Percentiles rank a stretch among this genome's conserved stretches.
phyloP scores from a whole-genome alignment of 2,797 vertebrate genomes.

The Fistularia commersonii region DNA sequence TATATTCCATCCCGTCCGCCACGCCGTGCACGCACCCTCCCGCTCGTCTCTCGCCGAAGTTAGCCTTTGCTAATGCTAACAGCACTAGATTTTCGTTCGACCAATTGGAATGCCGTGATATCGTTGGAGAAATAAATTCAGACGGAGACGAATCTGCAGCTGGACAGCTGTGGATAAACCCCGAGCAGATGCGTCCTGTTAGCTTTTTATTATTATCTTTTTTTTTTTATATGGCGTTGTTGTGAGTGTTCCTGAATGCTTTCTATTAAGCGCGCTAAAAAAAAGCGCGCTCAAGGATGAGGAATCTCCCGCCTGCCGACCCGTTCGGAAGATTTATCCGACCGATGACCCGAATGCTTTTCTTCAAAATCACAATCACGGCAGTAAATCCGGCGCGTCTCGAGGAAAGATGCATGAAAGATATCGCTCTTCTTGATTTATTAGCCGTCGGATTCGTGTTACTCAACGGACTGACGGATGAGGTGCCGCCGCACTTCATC shows the following conservation, averaged over 20 bases:
- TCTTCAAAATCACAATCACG: conserved; percentile 39
- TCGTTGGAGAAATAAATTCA: too few relatives aligned
- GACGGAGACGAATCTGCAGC: too few relatives aligned
- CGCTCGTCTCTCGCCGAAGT: not conserved
- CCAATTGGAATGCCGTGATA: conserved; percentile 31
- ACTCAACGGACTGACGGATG: conserved; percentile 36
- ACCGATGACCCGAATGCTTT: conserved; percentile 46
- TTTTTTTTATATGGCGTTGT: conserved; percentile 14
- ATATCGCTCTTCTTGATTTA: conserved; percentile 51
- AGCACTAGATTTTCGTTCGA: conserved; percentile 9
- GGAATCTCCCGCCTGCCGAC: conserved; percentile 13
- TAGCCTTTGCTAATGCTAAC: not conserved
- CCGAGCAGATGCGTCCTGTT: conserved; percentile 30
- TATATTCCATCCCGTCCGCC: conserved; percentile 65
- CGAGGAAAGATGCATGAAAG: conserved; percentile 40
- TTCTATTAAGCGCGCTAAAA: too few relatives aligned
- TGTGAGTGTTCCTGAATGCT: not conserved
- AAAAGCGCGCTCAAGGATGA: too few relatives aligned
- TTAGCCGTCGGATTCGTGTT: conserved; percentile 46
- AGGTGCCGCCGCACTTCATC: conserved; percentile 36
- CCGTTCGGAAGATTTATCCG: conserved; percentile 37
- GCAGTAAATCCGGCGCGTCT: conserved; percentile 42
- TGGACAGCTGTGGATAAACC: conserved; percentile 47
- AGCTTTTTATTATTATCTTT: conserved; percentile 10
- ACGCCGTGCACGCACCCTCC: conserved; percentile 30